Evolutionary conservation across 1,140 invertebrate species (phyloP).

Genomic region (Drosophila trapezifrons): DNA sequence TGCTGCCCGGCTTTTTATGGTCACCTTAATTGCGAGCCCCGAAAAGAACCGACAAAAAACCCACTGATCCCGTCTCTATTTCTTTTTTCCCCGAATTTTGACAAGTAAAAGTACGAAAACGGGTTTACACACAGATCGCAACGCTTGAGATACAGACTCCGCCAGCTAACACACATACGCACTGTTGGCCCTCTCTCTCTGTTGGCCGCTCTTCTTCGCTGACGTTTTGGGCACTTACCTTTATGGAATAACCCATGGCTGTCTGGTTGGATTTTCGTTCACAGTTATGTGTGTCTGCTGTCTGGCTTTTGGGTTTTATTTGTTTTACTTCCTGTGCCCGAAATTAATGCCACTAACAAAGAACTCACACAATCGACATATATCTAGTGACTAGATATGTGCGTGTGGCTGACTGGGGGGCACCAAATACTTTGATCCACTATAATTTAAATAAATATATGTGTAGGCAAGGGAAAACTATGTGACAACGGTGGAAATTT

Average conservation of each 20-base stretch:
- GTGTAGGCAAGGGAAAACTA: slow-evolving; percentile 18
- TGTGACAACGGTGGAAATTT: slow-evolving; percentile 21
- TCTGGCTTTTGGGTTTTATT: slow-evolving; percentile 27
- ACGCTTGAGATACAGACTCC: slow-evolving; percentile 13
- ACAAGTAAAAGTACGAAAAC: slow-evolving; percentile 36
- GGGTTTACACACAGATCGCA: slow-evolving; percentile 29
- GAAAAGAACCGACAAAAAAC: slow-evolving; percentile 15
- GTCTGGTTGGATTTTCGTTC: slow-evolving; percentile 27
- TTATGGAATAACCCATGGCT: slow-evolving; percentile 71
- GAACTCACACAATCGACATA: slow-evolving; percentile 33
- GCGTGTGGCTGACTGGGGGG: background rate
- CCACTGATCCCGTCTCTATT: slow-evolving; percentile 7
- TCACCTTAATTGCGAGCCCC: slow-evolving; percentile 6
- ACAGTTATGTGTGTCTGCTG: slow-evolving; percentile 24
- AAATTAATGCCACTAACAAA: slow-evolving; percentile 14
- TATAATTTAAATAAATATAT: slow-evolving; percentile 21
- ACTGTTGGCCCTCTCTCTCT: slow-evolving; percentile 12
- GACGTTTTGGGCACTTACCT: slow-evolving; percentile 44
- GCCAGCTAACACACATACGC: slow-evolving; percentile 15
- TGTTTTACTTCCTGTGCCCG: slow-evolving; percentile 14
- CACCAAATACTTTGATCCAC: slow-evolving; percentile 20
- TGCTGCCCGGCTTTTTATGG: slow-evolving; percentile 18
- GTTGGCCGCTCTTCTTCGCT: background rate
- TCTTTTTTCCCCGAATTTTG: background rate
- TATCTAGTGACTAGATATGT: slow-evolving; percentile 23